Evolutionary conservation across 2,888 invertebrate genomes (phyloP).

Genomic region (Ashinkailepas kermadecensis): DNA sequence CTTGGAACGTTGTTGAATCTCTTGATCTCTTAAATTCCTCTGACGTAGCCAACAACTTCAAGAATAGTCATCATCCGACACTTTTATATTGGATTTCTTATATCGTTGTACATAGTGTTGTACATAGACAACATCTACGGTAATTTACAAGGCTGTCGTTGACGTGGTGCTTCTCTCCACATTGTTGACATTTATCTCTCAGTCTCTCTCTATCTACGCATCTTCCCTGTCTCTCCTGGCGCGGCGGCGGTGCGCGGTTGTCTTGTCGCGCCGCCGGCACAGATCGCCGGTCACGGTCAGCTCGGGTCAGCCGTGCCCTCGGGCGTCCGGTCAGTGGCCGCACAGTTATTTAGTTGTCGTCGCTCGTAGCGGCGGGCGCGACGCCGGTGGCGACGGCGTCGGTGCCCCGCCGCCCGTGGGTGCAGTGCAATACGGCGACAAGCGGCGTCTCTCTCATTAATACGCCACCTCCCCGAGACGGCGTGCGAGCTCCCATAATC

Average conservation of each 20-base stretch:
- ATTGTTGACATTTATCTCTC: slow-evolving; percentile 9
- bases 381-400: background rate
- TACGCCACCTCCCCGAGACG: background rate
- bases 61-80: slow-evolving; percentile 12
- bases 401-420: background rate
- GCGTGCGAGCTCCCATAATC: background rate
- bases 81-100: slow-evolving; percentile 17
- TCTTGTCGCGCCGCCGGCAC: background rate
- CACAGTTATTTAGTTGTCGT: background rate
- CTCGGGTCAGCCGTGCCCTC: background rate
- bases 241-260: background rate
- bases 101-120: slow-evolving; percentile 15
- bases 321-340: background rate
- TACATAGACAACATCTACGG: slow-evolving; percentile 15
- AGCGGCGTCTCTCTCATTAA: background rate
- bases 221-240: background rate
- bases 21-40: slow-evolving; percentile 4
- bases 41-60: background rate
- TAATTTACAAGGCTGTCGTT: background rate
- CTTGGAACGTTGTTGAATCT: background rate
- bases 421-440: background rate
- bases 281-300: background rate
- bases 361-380: background rate
- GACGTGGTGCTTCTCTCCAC: slow-evolving; percentile 12
- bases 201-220: background rate